Evolutionary conservation across 1,140 invertebrate genomes (phyloP).

Genomic region (Drosophila parvula): DNA sequence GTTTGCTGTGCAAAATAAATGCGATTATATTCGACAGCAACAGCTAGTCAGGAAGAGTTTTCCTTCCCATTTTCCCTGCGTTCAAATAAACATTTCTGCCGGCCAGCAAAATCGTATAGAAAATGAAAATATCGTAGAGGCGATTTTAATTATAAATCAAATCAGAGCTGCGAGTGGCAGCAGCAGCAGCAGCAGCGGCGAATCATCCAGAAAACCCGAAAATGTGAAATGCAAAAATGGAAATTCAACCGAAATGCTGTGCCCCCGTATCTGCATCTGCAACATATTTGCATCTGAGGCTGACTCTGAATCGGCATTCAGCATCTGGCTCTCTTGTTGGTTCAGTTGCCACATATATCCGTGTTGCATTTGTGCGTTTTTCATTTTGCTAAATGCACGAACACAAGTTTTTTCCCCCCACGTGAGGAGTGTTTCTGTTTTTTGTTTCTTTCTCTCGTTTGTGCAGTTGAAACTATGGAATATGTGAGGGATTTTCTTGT

Average conservation of each 20-base stretch:
- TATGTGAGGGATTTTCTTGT: slow-evolving; percentile 27
- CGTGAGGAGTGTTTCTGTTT: slow-evolving; percentile 10
- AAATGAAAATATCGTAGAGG: slow-evolving; percentile 32
- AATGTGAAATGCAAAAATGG: neutral
- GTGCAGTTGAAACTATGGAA: slow-evolving; percentile 9
- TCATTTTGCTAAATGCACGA: slow-evolving; percentile 43
- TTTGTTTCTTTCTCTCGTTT: neutral
- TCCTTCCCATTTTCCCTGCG: slow-evolving; percentile 31
- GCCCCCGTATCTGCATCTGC: slow-evolving; percentile 25
- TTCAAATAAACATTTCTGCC: slow-evolving; percentile 56
- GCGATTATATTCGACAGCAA: slow-evolving; percentile 2
- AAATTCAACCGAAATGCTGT: slow-evolving; percentile 15
- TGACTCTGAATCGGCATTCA: slow-evolving; percentile 13
- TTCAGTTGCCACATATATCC: slow-evolving; percentile 13
- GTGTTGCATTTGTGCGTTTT: slow-evolving; percentile 44
- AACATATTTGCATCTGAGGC: slow-evolving; percentile 24
- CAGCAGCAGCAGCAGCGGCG: slow-evolving; percentile 7
- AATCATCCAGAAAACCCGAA: slow-evolving; percentile 17
- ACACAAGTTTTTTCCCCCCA: neutral
- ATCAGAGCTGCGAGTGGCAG: slow-evolving; percentile 14
- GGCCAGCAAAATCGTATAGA: slow-evolving; percentile 19
- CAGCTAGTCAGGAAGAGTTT: slow-evolving; percentile 9
- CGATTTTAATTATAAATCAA: slow-evolving; percentile 49
- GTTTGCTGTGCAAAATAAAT: slow-evolving; percentile 13
- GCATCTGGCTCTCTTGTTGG: slow-evolving; percentile 51